Percentiles rank a stretch among this genome's conserved stretches.
phyloP scores from a whole-genome alignment of 30 jellyfish, hydroid and myxozoan genomes.

The Aurelia sp. region DNA sequence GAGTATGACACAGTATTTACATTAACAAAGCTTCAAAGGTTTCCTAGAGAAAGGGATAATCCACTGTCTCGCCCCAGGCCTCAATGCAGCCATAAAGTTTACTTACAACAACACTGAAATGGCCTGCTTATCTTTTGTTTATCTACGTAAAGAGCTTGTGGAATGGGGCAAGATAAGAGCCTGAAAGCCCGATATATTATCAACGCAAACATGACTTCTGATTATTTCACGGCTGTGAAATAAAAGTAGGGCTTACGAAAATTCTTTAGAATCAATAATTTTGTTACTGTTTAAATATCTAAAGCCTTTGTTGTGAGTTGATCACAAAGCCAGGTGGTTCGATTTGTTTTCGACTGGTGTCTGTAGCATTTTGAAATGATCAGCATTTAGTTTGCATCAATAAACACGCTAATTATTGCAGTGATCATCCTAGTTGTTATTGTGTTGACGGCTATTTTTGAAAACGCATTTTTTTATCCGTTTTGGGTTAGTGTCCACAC shows the following conservation, averaged over 20 bases:
- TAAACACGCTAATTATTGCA: no score
- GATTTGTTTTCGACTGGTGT: slow-evolving; percentile 44
- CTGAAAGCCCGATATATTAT: neutral
- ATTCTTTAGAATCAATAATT: slow-evolving; percentile 29
- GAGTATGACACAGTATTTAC: no score
- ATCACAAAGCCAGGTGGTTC: slow-evolving; percentile 52
- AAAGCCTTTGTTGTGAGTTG: slow-evolving; percentile 37
- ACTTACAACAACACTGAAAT: no score
- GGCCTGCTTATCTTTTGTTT: slow-evolving; percentile 5
- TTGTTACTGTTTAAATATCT: slow-evolving; percentile 50
- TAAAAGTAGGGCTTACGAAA: neutral
- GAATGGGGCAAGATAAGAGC: slow-evolving; percentile 5
- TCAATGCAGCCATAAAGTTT: no score
- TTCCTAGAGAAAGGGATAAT: no score
- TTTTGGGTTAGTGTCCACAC: no score
- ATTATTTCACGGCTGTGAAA: slow-evolving; percentile 11
- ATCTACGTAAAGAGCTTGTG: neutral
- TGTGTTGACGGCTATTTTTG: no score
- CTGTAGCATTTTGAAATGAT: slow-evolving; percentile 12
- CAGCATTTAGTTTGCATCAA: slow-evolving; percentile 8
- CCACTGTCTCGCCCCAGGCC: no score
- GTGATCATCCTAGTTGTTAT: no score
- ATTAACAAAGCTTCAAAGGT: no score
- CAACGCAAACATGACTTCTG: neutral
- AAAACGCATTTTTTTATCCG: no score